phyloP scores from a whole-genome alignment of 2,113 vertebrate genomes.

The Promerops cafer region DNA sequence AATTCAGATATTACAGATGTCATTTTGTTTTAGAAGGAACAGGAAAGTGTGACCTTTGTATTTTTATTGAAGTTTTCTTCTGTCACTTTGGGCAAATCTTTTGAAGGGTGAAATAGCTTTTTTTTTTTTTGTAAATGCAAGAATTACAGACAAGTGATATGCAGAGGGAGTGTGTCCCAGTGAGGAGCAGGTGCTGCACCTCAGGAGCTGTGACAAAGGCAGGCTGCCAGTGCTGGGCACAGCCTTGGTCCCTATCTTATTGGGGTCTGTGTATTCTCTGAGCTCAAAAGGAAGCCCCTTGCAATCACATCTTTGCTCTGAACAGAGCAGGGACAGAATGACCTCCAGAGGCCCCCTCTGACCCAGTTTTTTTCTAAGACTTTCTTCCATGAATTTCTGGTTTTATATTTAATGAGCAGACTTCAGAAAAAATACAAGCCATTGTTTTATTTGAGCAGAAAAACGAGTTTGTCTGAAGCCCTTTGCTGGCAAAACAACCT shows the following conservation, averaged over 20 bases:
- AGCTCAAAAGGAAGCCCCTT: neutral
- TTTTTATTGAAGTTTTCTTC: neutral
- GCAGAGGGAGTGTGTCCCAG: neutral
- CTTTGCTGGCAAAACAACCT: neutral
- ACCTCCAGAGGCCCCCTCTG: neutral
- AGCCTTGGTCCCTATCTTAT: rapidly evolving
- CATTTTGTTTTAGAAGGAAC: neutral
- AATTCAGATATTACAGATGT: neutral
- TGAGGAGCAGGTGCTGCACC: neutral
- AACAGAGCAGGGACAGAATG: neutral
- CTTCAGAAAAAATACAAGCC: neutral
- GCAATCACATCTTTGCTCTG: neutral
- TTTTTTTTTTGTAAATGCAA: neutral
- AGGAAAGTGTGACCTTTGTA: neutral
- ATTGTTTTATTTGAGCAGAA: neutral
- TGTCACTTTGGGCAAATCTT: neutral
- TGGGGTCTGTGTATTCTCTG: rapidly evolving
- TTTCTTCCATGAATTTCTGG: neutral
- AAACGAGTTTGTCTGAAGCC: neutral
- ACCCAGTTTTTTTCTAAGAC: neutral
- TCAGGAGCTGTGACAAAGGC: neutral
- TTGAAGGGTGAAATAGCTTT: neutral
- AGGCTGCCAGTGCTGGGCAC: neutral
- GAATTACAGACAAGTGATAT: neutral
- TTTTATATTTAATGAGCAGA: neutral